These are phyloP conservation scores for Cataglyphis cursor DNA, from an alignment of 2,888 invertebrate genomes.

Conservation along the genomic window DNA sequence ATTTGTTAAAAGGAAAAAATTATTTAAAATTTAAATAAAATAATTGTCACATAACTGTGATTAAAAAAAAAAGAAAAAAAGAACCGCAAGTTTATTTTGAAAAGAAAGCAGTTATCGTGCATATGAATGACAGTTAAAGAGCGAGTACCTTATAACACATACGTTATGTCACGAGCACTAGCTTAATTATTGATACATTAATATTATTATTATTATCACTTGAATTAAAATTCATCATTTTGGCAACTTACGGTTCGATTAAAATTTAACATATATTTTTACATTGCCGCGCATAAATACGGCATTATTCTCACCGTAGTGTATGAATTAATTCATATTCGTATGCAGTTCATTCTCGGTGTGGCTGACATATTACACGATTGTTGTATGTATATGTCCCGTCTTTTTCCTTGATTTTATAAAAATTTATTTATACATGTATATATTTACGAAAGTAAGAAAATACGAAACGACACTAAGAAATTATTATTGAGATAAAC, in stretches of 20 bases:
- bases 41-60: slow-evolving; percentile 51
- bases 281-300: slow-evolving; percentile 73
- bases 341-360: slow-evolving; percentile 77
- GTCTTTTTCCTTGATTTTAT: slow-evolving; percentile 80
- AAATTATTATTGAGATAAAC: slow-evolving; percentile 84
- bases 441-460: slow-evolving; percentile 86
- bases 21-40: slow-evolving; percentile 76
- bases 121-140: slow-evolving; percentile 66
- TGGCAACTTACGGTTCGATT: slow-evolving; percentile 84
- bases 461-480: slow-evolving; percentile 86
- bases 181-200: slow-evolving; percentile 74
- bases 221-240: slow-evolving; percentile 83
- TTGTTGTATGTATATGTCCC: slow-evolving; percentile 77
- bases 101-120: slow-evolving; percentile 65
- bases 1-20: slow-evolving; percentile 75
- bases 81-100: slow-evolving; percentile 80
- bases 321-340: slow-evolving; percentile 80
- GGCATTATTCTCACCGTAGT: slow-evolving; percentile 71
- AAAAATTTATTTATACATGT: slow-evolving; percentile 82
- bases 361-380: slow-evolving; percentile 82
- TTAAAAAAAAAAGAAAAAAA: slow-evolving; percentile 40
- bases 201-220: slow-evolving; percentile 79
- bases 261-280: slow-evolving; percentile 80
- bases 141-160: slow-evolving; percentile 73
- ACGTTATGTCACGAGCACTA: slow-evolving; percentile 77